Evolutionary conservation across 2,888 invertebrate genomes (phyloP).

Genomic region (Meiosimyza platycephala): DNA sequence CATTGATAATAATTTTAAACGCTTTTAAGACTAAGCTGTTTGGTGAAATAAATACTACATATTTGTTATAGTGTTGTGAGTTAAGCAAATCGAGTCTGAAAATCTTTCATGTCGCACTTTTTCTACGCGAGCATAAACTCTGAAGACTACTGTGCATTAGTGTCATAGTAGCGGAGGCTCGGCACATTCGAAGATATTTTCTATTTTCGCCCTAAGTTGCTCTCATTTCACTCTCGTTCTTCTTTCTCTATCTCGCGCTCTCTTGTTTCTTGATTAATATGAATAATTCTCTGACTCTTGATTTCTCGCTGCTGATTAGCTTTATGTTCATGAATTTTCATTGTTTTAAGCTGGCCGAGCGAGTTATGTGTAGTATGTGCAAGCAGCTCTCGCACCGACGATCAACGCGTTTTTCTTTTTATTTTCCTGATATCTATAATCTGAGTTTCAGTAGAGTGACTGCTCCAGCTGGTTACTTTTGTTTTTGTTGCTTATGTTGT

Average conservation of each 20-base stretch:
- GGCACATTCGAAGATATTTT: conserved; percentile 13
- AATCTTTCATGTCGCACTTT: too few relatives aligned
- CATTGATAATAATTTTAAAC: too few relatives aligned
- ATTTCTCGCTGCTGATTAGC: conserved; percentile 20
- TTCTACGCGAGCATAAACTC: too few relatives aligned
- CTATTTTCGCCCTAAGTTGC: conserved; percentile 15
- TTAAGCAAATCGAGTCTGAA: too few relatives aligned
- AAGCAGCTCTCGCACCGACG: conserved; percentile 1
- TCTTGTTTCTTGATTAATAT: conserved; percentile 4
- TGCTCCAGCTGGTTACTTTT: conserved; percentile 20
- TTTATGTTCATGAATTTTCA: conserved; percentile 14
- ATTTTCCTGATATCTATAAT: conserved; percentile 22
- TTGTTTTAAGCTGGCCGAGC: too few relatives aligned
- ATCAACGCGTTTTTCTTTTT: neutral
- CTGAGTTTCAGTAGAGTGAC: conserved; percentile 24
- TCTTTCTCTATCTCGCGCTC: neutral
- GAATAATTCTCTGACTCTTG: neutral
- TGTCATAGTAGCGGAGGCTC: conserved; percentile 1
- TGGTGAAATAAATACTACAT: too few relatives aligned
- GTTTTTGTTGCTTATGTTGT: conserved; percentile 28
- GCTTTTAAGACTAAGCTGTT: too few relatives aligned
- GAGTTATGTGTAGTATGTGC: conserved; percentile 34
- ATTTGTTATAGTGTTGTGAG: too few relatives aligned
- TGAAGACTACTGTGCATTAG: neutral
- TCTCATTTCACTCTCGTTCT: neutral